Evolutionary conservation across 2,113 vertebrate species (phyloP).

Genomic region (Junco hyemalis): DNA sequence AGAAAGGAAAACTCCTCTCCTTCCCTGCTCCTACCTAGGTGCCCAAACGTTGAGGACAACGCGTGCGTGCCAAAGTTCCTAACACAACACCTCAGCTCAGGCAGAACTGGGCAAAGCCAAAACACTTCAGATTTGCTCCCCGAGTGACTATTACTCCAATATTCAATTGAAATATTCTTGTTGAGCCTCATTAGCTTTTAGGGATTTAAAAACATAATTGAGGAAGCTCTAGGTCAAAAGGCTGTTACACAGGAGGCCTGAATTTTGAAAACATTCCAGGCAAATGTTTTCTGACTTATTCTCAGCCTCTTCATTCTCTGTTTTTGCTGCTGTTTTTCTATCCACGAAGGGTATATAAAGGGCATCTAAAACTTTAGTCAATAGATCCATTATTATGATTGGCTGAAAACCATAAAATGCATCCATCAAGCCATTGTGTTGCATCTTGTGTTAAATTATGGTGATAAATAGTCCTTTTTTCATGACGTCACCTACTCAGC

Average conservation of each 20-base stretch:
- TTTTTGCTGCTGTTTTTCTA: constrained; percentile 48
- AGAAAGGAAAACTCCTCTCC: not conserved
- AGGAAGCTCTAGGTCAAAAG: constrained; percentile 16
- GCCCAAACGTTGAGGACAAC: not conserved
- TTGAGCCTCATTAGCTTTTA: not conserved
- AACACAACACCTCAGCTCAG: rapidly evolving
- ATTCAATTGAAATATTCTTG: not conserved
- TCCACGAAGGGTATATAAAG: constrained; percentile 75
- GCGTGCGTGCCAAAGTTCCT: not conserved
- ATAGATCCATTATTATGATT: constrained; percentile 83
- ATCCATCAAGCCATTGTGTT: constrained; percentile 79
- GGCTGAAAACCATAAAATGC: constrained; percentile 81
- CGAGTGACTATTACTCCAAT: not conserved
- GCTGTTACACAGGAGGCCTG: not conserved
- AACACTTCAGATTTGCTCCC: not conserved
- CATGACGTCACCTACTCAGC: constrained; percentile 78
- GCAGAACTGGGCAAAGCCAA: not conserved
- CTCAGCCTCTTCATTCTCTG: constrained; percentile 21
- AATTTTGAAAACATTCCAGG: constrained; percentile 4
- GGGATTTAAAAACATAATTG: not conserved
- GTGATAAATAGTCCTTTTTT: constrained; percentile 78
- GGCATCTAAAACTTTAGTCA: constrained; percentile 79
- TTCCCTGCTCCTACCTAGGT: not conserved
- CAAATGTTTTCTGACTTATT: constrained; percentile 47
- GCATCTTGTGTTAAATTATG: constrained; percentile 78